Evolutionary conservation across 2,113 vertebrate species (phyloP), one percentile per base, ranked within the genome.

Genomic region (Paralichthys olivaceus): DNA sequence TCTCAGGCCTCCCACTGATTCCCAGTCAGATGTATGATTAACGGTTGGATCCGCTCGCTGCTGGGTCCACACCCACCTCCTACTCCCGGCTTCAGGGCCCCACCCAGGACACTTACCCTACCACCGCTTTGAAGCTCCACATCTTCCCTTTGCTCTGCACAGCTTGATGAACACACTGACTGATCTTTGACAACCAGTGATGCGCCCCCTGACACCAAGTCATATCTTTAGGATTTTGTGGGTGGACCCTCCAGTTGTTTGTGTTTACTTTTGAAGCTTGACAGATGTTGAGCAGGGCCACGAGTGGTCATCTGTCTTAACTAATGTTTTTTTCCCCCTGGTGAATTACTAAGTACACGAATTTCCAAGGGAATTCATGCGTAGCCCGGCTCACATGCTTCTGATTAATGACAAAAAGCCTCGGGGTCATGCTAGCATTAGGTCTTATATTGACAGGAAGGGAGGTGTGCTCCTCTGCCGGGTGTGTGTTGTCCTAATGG

Each of bases 91-190:
- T 67, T 72, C 76, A 62, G 70, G 59, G 87, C 91, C 74, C 84
- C 87, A 91, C 89, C 91, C 92, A 81, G 76, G 79, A 85, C 89
- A 83, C 83, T 88, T 47, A 70, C 49, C 77, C 87, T 74, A 78
- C 86, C 77, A 56, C 47, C 7, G 2, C 90, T 91, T 92, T 90
- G 89, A 92, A 79, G 83, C 79, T 13, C 7, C 60, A 61, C 76
- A 66, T 84, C 87, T 80, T 80, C 81, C 77, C 78, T 75, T 5
- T 26, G 29, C 78, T 76, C 80, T 12, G 66, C 72, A 55, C 67
- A 78, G 87, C 75, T 79, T 72, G 79, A 89, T 32, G 65, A 85
- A 62, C 55, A 64, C 26, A 71, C 72, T 75, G 51, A 49, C 79
- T 81, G 75, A 76, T 85, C 77, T 75, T 66, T 26, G 13, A 68